Evolutionary conservation across 2,888 invertebrate species (phyloP).

Genomic region (Cistogaster globosa): DNA sequence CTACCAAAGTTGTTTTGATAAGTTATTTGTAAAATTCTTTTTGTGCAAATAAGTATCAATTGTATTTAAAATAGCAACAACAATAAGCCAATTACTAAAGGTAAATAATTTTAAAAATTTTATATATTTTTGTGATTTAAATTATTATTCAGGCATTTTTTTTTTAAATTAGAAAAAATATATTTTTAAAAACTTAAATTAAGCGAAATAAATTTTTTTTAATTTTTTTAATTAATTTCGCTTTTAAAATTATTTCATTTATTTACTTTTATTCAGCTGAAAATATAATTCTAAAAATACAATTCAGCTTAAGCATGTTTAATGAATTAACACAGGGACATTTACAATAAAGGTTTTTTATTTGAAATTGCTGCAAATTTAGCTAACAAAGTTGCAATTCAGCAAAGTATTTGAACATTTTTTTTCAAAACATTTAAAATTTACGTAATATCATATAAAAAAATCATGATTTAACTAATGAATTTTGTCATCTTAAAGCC

Average conservation of each 20-base stretch:
- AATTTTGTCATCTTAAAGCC: too few species aligned
- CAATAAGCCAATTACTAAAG: constrained; percentile 16
- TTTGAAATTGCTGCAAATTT: background rate
- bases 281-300: background rate
- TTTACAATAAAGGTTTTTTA: background rate
- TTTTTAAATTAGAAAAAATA: too few species aligned
- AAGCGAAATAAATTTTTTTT: too few species aligned
- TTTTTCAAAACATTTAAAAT: background rate
- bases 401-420: background rate
- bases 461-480: background rate
- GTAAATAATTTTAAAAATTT: constrained; percentile 8
- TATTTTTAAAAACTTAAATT: too few species aligned
- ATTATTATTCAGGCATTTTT: too few species aligned
- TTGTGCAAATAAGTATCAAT: constrained; percentile 22
- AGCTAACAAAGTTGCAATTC: background rate
- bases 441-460: too few species aligned
- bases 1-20: constrained; percentile 5
- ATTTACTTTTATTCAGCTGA: constrained; percentile 1
- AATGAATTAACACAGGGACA: background rate
- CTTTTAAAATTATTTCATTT: background rate
- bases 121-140: too few species aligned
- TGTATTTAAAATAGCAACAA: background rate
- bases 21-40: constrained; percentile 35
- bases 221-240: too few species aligned
- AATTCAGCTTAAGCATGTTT: background rate